A percentile compares a stretch with the other conserved stretches of the same genome.
Conservation (phyloP, 1,140 invertebrate species). For the Drosophila funebris region DNA sequence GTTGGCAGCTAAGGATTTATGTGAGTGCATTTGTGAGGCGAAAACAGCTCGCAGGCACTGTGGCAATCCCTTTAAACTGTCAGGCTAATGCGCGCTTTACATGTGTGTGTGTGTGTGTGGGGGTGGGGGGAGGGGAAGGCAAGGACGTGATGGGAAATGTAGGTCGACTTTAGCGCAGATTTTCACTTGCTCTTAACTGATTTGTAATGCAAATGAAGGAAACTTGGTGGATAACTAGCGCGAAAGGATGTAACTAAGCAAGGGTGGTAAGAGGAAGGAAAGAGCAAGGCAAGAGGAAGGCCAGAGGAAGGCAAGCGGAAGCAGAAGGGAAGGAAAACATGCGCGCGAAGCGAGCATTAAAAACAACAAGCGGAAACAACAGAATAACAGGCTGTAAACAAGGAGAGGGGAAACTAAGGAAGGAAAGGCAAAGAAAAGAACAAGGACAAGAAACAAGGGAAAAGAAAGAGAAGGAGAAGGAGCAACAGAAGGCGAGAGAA, state of each 20-base stretch:
- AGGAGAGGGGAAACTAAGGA: neutral
- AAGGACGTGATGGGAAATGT: slow-evolving; percentile 36
- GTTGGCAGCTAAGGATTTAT: slow-evolving; percentile 62
- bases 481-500: neutral
- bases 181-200: slow-evolving; percentile 68
- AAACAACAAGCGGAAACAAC: slow-evolving; percentile 40
- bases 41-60: slow-evolving; percentile 57
- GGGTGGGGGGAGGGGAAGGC: neutral
- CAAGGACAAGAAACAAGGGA: neutral
- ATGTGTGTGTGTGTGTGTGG: slow-evolving; percentile 19
- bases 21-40: too few species aligned
- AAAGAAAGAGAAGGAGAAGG: neutral
- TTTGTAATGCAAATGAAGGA: slow-evolving; percentile 81
- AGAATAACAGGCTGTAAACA: slow-evolving; percentile 22
- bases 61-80: slow-evolving; percentile 48
- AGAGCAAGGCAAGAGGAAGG: neutral
- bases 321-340: slow-evolving; percentile 11
- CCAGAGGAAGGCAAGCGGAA: slow-evolving; percentile 32
- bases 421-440: neutral
- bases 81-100: slow-evolving; percentile 42
- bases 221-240: slow-evolving; percentile 55
- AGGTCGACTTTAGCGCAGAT: slow-evolving; percentile 64
- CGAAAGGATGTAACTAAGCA: slow-evolving; percentile 58
- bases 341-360: slow-evolving; percentile 18
- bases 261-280: neutral